phyloP scores from a whole-genome alignment of 2,888 invertebrate genomes.

The Bruchidius siliquastri region DNA sequence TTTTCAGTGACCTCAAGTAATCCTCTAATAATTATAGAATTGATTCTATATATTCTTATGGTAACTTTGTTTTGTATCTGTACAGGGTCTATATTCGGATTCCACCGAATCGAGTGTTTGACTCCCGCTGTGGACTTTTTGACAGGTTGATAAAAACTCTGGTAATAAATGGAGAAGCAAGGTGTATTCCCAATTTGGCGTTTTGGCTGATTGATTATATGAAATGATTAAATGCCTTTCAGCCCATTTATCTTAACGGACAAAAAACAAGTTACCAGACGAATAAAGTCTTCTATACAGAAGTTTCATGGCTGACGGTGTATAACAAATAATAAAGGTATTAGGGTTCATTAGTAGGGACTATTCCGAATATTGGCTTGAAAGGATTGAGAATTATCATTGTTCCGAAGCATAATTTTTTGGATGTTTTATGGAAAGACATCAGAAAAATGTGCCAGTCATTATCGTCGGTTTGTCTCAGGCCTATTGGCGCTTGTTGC shows the following conservation, averaged over 20 bases:
- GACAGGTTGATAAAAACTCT: not conserved
- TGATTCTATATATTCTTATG: not conserved
- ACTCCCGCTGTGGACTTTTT: not conserved
- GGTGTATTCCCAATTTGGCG: not conserved
- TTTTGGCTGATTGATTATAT: not conserved
- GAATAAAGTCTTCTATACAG: not conserved
- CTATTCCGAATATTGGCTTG: too few relatives aligned
- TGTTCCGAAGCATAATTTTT: too few relatives aligned
- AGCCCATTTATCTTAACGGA: not conserved
- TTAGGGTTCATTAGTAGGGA: not conserved
- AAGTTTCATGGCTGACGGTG: not conserved
- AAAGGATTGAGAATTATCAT: too few relatives aligned
- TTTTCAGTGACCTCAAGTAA: too few relatives aligned
- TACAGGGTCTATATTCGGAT: not conserved
- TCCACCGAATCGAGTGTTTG: not conserved
- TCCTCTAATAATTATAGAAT: too few relatives aligned
- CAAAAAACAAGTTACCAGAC: not conserved
- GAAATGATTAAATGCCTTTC: not conserved
- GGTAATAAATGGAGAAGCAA: not conserved
- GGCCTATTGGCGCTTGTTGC: too few relatives aligned
- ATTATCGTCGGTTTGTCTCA: too few relatives aligned
- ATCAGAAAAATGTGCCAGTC: too few relatives aligned
- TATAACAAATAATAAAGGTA: not conserved
- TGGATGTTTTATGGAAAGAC: too few relatives aligned
- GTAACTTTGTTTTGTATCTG: not conserved